Conservation (phyloP, 1,140 invertebrate genomes). For the Doryteuthis pealeii region DNA sequence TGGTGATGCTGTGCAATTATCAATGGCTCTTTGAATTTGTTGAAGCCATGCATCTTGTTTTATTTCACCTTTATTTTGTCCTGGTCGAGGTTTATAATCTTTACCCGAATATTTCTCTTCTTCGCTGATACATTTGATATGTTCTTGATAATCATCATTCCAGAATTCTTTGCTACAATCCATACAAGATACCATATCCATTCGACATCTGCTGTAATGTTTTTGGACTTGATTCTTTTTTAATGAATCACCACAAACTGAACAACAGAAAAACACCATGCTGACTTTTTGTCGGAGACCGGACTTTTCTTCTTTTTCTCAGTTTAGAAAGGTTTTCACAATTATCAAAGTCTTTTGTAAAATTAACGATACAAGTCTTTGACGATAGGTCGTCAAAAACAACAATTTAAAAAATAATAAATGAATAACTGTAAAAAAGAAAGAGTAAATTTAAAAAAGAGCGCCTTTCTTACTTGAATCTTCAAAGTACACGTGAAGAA, state of each 20-base stretch:
- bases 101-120: constrained; percentile 86
- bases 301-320: background rate
- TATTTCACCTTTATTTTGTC: constrained; percentile 80
- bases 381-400: too few species aligned
- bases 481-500: too few species aligned
- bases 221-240: constrained; percentile 87
- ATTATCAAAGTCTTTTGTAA: too few species aligned
- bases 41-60: constrained; percentile 89
- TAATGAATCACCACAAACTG: constrained; percentile 80
- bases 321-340: too few species aligned
- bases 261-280: constrained; percentile 92
- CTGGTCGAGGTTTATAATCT: constrained; percentile 74
- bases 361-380: too few species aligned
- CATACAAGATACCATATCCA: constrained; percentile 72
- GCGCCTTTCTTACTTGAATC: too few species aligned
- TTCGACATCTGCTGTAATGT: constrained; percentile 71
- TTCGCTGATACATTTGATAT: constrained; percentile 91
- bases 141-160: constrained; percentile 73
- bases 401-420: too few species aligned
- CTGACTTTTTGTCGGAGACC: too few species aligned
- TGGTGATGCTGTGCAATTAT: constrained; percentile 64
- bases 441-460: too few species aligned
- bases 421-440: too few species aligned
- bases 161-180: constrained; percentile 74
- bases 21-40: constrained; percentile 72